Conservation (phyloP, 2,797 vertebrate species). For the Carcharodon carcharias region DNA sequence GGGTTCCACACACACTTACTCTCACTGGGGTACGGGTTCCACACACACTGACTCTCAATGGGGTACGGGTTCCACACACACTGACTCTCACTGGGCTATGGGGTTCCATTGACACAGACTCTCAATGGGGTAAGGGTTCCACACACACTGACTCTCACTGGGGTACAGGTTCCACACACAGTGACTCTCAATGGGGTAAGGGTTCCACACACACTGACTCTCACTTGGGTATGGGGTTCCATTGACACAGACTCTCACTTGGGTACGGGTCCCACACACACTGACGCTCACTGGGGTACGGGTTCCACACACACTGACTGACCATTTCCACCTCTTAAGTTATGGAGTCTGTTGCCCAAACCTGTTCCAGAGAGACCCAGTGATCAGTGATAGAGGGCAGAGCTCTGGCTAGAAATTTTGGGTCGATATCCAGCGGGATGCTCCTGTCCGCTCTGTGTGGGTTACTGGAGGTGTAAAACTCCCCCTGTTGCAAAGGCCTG, state of each 20-base stretch:
- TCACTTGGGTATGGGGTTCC: too few relatives aligned
- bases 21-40: too few relatives aligned
- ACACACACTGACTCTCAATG: too few relatives aligned
- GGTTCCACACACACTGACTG: neutral
- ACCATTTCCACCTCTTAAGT: neutral
- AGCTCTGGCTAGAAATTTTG: neutral
- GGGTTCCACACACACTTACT: too few relatives aligned
- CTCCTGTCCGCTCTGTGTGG: neutral
- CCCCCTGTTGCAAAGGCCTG: neutral
- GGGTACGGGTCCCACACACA: neutral
- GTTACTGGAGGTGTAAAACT: neutral
- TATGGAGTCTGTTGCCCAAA: neutral
- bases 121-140: neutral
- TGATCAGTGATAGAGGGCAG: neutral
- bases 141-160: neutral
- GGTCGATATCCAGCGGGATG: neutral
- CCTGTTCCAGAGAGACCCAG: too few relatives aligned
- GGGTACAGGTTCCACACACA: neutral
- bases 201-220: neutral
- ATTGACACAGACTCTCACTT: too few relatives aligned
- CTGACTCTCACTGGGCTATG: neutral
- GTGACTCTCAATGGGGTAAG: neutral
- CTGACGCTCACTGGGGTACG: neutral
- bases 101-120: neutral
- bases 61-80: too few relatives aligned